Base-by-base conservation (phyloP, 2,113 vertebrate genomes). In the Stigmatopora nigra region DNA sequence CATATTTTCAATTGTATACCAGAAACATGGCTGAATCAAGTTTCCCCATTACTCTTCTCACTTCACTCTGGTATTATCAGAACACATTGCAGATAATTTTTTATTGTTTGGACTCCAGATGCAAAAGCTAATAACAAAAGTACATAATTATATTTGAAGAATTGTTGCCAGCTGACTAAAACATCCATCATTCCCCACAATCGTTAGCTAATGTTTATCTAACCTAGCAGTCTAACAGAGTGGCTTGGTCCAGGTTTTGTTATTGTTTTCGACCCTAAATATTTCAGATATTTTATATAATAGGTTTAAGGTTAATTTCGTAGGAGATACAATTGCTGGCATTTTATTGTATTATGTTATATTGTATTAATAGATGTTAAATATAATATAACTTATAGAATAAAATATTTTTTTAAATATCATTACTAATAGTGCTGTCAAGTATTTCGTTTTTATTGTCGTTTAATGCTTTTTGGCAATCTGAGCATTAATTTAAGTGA, bases 391-490 rank as follows among this genome's bases (percentile, higher is more conserved):
- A 1, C 9, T 1, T 41, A 41, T 41, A 41, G 38, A 8, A 41
- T 41, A 41, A 1, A 8, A 41, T 41, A 41, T 41, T 41, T 41
- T 8, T 3, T 5, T 5, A 41, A 10, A 41, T 41, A 10, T 41
- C 38, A 41, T 9, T 16, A 52, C n/a, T 12, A 19, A 17, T 19
- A 4, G 14, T 10, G 10, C 19, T 9, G 38, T 41, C 38, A 20
- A 56, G 14, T 55, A 46, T 46, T 62, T 47, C 35, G 68, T 20
- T 52, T 63, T 45, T 61, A 61, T 53, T 11, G 46, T 72, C 68
- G 61, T 64, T 62, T 55, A 65, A 36, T 49, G 19, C 41, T 58
- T 10, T 38, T 59, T 38, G 51, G 13, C 49, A 64, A 58, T 48
- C 57, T 64, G 51, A 58, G 56, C 45, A n/a, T n/a, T 47, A 11